Conservation (phyloP, 2,797 vertebrate genomes). For the Aplochiton taeniatus region DNA sequence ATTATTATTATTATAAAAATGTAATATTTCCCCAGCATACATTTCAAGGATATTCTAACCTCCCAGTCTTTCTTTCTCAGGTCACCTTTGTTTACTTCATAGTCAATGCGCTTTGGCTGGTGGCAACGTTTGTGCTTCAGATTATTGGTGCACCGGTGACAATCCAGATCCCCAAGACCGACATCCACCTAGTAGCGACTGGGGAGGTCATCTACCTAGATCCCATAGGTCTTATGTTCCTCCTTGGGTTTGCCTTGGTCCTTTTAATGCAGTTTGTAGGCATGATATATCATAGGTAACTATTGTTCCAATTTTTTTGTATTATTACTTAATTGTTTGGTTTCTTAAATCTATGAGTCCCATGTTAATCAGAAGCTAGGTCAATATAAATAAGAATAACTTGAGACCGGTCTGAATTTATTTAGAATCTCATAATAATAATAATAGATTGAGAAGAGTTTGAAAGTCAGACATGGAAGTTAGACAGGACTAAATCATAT, state of each 20-base stretch:
- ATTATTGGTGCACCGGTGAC: slow-evolving; percentile 19
- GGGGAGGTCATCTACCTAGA: slow-evolving; percentile 35
- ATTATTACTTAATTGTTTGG: neutral
- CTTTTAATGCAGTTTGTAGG: slow-evolving; percentile 67
- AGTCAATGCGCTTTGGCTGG: slow-evolving; percentile 66
- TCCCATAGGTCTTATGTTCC: slow-evolving; percentile 71
- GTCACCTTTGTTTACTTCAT: slow-evolving; percentile 70
- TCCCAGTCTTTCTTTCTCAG: slow-evolving; percentile 41
- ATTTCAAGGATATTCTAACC: neutral
- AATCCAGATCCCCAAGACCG: slow-evolving; percentile 43
- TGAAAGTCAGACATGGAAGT: too few species aligned
- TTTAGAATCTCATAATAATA: too few species aligned
- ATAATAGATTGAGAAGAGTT: too few species aligned
- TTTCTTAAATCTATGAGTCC: too few species aligned
- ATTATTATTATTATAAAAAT: neutral
- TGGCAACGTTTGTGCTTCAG: slow-evolving; percentile 64
- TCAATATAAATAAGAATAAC: too few species aligned
- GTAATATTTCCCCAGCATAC: neutral
- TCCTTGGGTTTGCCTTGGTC: slow-evolving; percentile 61
- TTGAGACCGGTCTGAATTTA: too few species aligned
- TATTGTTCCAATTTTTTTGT: neutral
- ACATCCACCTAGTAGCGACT: neutral
- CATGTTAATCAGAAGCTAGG: too few species aligned
- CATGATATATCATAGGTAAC: slow-evolving; percentile 78
- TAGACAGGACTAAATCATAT: too few species aligned